Evolutionary conservation across 2,797 vertebrate genomes (phyloP).

Genomic region (Mus minutoides): DNA sequence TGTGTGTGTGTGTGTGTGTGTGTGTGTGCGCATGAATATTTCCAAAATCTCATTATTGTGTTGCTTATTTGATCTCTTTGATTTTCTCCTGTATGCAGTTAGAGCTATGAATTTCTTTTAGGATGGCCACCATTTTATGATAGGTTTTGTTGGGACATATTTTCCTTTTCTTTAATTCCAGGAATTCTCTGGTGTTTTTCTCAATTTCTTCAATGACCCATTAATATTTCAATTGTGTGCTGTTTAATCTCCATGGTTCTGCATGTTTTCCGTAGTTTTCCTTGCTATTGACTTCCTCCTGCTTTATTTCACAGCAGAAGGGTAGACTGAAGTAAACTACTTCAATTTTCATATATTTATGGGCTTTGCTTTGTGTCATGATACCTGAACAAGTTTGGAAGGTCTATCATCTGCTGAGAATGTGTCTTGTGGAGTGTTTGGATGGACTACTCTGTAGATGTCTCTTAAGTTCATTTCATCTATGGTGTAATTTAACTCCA

Average conservation of each 20-base stretch:
- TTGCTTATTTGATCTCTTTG: background rate
- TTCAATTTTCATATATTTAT: background rate
- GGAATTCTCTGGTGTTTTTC: background rate
- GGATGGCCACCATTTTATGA: background rate
- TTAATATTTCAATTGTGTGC: background rate
- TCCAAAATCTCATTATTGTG: background rate
- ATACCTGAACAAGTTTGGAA: background rate
- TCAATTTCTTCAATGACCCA: background rate
- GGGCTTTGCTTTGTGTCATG: background rate
- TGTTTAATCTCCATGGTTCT: background rate
- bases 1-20: background rate
- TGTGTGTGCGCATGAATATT: background rate
- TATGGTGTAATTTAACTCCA: background rate
- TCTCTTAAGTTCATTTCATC: background rate
- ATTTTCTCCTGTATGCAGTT: background rate
- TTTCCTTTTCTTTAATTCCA: background rate
- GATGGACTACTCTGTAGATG: background rate
- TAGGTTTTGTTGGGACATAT: background rate
- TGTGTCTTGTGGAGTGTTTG: background rate
- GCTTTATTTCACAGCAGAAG: background rate
- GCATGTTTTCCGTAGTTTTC: background rate
- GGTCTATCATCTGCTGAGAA: background rate
- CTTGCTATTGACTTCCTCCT: background rate
- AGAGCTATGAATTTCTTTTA: background rate
- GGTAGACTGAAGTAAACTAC: background rate